Conservation (phyloP, 1,140 invertebrate species). For the Cyclargus thomasi region DNA sequence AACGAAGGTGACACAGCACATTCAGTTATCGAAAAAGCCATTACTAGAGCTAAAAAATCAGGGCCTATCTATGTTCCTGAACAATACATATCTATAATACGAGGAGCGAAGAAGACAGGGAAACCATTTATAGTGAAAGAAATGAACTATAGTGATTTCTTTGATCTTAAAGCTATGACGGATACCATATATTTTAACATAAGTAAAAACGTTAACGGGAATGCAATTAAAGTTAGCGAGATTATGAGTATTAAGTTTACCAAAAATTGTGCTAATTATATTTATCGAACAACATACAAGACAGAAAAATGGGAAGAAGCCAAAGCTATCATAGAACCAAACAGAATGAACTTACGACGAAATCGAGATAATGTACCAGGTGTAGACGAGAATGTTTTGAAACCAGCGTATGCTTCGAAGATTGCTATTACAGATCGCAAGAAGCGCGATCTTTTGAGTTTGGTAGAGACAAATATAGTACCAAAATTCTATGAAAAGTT, state of each 20-base stretch:
- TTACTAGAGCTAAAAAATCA: constrained; percentile 35
- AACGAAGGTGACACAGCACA: constrained; percentile 46
- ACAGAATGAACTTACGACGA: constrained; percentile 20
- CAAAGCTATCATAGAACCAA: constrained; percentile 19
- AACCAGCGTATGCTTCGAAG: constrained; percentile 21
- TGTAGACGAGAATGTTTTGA: constrained; percentile 17
- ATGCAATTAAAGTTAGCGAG: constrained; percentile 21
- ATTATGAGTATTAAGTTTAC: constrained; percentile 28
- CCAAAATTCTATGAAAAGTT: constrained; percentile 22
- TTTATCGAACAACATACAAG: constrained; percentile 28
- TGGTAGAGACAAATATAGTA: constrained; percentile 22
- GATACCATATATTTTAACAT: constrained; percentile 26
- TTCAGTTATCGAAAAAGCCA: constrained; percentile 41
- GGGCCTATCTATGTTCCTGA: constrained; percentile 34
- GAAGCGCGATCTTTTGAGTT: constrained; percentile 22
- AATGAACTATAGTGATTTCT: constrained; percentile 35
- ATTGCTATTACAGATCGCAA: constrained; percentile 23
- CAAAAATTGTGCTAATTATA: constrained; percentile 28
- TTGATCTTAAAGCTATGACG: constrained; percentile 30
- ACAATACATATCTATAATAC: constrained; percentile 38
- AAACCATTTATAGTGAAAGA: constrained; percentile 33
- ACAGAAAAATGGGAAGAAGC: constrained; percentile 22
- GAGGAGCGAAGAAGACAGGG: constrained; percentile 38
- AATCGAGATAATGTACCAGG: constrained; percentile 18
- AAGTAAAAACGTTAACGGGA: constrained; percentile 26